These are phyloP conservation scores for Phenacoccus solenopsis DNA, from an alignment of 1,140 invertebrate genomes.

Conservation along the genomic window DNA sequence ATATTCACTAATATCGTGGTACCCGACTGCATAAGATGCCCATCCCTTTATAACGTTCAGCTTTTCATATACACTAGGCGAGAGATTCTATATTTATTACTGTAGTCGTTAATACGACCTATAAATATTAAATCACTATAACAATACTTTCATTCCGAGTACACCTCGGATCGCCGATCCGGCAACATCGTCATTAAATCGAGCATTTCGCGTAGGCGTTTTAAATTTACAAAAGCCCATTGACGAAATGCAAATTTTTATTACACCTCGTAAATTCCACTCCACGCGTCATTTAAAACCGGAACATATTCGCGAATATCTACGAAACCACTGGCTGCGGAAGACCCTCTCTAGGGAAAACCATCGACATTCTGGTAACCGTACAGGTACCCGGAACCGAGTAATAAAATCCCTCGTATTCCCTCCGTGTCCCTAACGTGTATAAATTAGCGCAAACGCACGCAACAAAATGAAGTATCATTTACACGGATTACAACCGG, in stretches of 20 bases:
- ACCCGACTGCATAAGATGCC: neutral
- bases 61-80: no score
- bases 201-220: neutral
- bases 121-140: neutral
- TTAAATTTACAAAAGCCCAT: neutral
- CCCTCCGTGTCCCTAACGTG: no score
- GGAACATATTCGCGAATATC: no score
- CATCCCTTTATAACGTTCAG: neutral
- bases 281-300: neutral
- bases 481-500: neutral
- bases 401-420: no score
- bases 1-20: constrained; percentile 2
- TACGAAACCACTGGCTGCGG: no score
- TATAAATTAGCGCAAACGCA: neutral
- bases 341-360: no score
- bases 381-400: no score
- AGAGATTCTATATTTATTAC: neutral
- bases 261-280: neutral
- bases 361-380: neutral
- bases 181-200: neutral
- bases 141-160: neutral
- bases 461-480: neutral
- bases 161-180: neutral
- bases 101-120: neutral
- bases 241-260: neutral